A percentile compares a stretch with the other conserved stretches of the same genome.
Conservation (phyloP, 2,113 vertebrate species). For the Thunnus maccoyii region DNA sequence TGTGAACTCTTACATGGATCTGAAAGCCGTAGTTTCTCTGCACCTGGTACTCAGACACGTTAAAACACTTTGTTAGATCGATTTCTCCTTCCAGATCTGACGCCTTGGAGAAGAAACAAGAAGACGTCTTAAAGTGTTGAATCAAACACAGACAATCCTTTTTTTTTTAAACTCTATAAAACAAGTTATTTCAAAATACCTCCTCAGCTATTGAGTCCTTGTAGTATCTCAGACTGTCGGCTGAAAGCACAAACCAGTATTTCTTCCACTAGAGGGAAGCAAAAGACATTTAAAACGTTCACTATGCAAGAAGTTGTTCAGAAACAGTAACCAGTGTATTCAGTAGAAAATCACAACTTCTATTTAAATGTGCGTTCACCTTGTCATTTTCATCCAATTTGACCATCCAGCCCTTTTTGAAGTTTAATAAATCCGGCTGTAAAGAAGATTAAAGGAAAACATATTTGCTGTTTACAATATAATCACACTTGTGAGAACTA, state of each 20-base stretch:
- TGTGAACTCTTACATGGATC: constrained; percentile 75
- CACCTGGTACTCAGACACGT: constrained; percentile 77
- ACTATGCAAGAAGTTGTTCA: neutral
- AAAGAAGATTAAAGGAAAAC: constrained; percentile 8
- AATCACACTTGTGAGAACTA: neutral
- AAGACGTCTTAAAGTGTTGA: accelerated
- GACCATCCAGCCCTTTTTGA: constrained; percentile 85
- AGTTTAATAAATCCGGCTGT: constrained; percentile 83
- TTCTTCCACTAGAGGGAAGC: constrained; percentile 81
- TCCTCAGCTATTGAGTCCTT: constrained; percentile 78
- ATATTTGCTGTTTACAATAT: neutral
- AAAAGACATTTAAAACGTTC: neutral
- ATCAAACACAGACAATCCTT: neutral
- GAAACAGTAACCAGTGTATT: neutral
- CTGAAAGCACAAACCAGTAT: constrained; percentile 82
- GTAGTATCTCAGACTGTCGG: constrained; percentile 80
- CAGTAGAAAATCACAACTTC: neutral
- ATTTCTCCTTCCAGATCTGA: constrained; percentile 80
- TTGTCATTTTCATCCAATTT: constrained; percentile 72
- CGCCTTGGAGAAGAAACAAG: constrained; percentile 48
- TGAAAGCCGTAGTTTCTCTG: constrained; percentile 84
- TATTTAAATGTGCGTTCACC: constrained; percentile 49
- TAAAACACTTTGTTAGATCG: constrained; percentile 73
- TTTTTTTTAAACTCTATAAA: neutral
- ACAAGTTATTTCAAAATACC: constrained; percentile 34